Evolutionary conservation across 2,797 vertebrate species (phyloP), one percentile per base, ranked within the genome.

Genomic region (Rhinophrynus dorsalis): DNA sequence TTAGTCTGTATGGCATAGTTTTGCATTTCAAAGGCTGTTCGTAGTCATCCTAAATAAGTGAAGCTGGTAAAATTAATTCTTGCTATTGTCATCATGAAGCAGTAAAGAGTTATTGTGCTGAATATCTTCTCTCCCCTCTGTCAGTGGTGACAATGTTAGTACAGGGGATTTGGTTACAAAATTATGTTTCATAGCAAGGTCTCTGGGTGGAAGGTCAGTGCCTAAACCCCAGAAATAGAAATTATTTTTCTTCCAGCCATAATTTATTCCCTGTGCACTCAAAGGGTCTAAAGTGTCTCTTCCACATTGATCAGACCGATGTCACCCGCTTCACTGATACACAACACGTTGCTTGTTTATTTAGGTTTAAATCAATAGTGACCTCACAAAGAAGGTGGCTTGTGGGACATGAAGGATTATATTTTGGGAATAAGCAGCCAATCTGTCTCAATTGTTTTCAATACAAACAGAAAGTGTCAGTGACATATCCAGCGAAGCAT

Each of bases 311-410:
- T 65, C 61, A 73, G 55, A 15, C 38, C 35, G 35, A 27, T 73
- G 69, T 66, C 69, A 66, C 45, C 27, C 54, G 3, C 15, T 18
- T 17, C 23, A 30, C 62, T 59, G 18, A 18, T 33, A 60, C 29
- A 58, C 24, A 51, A 32, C 45, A 44, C 33, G 52, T 33, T 35
- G 27, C 33, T 26, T 73, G 62, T 73, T 73, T 66, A 37, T 20
- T 59, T 73, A 66, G 69, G 35, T 56, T 45, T 65, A 73, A 73
- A 64, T 59, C 54, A 73, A 59, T 48, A 38, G 38, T 73, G 69
- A 21, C 61, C 55, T 51, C 50, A 66, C 69, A 54, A 51, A 66
- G 61, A 60, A 45, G 54, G 48, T 52, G 54, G 33, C 55, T 8
- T 5, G 13, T 12, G 2, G 26, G 54, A 27, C 69, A 44, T 59